Evolutionary conservation across 1,140 invertebrate genomes (phyloP), one percentile per base, ranked within the genome.

Genomic region (Macrotrachela quadricornifera): DNA sequence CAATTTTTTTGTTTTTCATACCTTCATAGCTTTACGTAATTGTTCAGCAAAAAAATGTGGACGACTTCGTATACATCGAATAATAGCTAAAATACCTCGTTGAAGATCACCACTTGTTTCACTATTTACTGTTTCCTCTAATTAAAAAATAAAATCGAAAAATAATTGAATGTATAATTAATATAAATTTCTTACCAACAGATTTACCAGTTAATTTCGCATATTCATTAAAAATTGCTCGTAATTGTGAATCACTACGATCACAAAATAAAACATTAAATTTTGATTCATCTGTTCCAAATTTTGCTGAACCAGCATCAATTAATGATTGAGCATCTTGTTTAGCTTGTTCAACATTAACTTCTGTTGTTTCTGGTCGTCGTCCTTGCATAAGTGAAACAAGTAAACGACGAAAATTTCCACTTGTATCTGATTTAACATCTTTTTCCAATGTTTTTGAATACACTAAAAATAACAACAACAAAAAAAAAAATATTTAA

Each of bases 351-450:
- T 49, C 46, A 40, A 48, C 49, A 15, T 54, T 42, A 9, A 54
- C 46, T 49, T 54, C 62, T 46, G 57, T 61, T 30, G 60, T 62
- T 51, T 67, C 64, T 15, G 63, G 61, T 10, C 68, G 54, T 50
- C 63, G 64, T n/a, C 61, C 64, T 52, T 67, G 65, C 15, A 68
- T 58, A 17, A 67, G 60, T 14, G 71, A 69, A 16, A 95, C 79
- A 46, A 91, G 76, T 6, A 96, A 72, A 51, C 85, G 78, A 67
- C 84, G 83, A 71, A 94, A 94, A 64, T 84, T 77, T 4, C 85
- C 90, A 3, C 85, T 90, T 16, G 88, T 91, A 62, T 96, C 91
- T 21, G 80, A 82, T 63, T 80, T 80, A 49, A 96, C 73, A 62
- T 91, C 87, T 8, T 77, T 77, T 64, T 95, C 90, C 55, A 96